These are phyloP conservation scores for Eucera pruinosa DNA, from an alignment of 2,888 invertebrate genomes.

Conservation along the genomic window DNA sequence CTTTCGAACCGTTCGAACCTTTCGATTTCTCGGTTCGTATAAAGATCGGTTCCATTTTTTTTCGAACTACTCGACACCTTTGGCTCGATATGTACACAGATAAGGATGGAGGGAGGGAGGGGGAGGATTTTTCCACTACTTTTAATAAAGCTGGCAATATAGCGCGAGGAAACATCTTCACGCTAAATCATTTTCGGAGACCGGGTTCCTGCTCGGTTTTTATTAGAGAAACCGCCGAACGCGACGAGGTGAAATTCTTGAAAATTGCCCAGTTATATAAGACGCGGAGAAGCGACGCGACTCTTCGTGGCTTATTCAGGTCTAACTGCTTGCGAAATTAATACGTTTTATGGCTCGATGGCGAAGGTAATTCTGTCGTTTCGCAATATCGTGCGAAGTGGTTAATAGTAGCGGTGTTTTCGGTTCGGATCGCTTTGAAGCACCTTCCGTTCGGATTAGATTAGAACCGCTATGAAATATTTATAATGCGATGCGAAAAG, in stretches of 20 bases:
- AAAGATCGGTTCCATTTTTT: no score
- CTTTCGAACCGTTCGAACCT: no score
- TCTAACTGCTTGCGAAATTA: constrained; percentile 40
- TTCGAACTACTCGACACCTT: neutral
- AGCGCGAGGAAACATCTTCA: constrained; percentile 10
- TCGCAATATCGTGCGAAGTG: constrained; percentile 34
- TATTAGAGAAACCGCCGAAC: constrained; percentile 25
- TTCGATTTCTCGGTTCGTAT: no score
- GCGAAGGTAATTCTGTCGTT: constrained; percentile 33
- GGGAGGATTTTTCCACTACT: neutral
- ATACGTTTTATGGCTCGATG: constrained; percentile 36
- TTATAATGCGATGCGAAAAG: neutral
- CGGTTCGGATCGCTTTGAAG: neutral
- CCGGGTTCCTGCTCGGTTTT: constrained; percentile 26
- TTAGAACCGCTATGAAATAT: constrained; percentile 22
- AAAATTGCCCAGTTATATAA: constrained; percentile 43
- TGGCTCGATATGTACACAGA: no score
- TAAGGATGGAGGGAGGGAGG: no score
- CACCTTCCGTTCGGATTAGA: neutral
- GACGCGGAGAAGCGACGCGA: neutral
- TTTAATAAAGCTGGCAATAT: constrained; percentile 41
- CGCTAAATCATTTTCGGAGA: constrained; percentile 2
- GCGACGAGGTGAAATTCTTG: constrained; percentile 17
- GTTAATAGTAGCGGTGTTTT: constrained; percentile 23
- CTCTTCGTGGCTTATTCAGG: constrained; percentile 6